These are phyloP conservation scores for Pungitius pungitius DNA, from an alignment of 2,113 vertebrate genomes.

Conservation along the genomic window DNA sequence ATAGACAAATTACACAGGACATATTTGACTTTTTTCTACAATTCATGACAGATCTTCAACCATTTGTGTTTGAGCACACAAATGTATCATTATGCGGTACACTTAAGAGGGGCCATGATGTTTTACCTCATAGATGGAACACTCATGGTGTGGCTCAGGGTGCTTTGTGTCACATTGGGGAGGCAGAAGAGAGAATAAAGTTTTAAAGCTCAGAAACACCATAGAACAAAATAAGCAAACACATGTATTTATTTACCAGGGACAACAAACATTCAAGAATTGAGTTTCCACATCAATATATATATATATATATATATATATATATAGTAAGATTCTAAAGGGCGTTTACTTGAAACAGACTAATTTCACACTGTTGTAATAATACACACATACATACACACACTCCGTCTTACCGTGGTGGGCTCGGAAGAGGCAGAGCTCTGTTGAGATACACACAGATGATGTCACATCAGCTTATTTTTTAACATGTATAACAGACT, in stretches of 20 bases:
- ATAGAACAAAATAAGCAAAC: neutral
- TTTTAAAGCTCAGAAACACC: neutral
- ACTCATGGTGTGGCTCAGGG: slow-evolving; percentile 92
- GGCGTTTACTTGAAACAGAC: neutral
- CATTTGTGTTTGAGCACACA: neutral
- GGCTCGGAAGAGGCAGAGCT: slow-evolving; percentile 89
- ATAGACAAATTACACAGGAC: neutral
- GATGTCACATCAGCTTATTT: slow-evolving; percentile 28
- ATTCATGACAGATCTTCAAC: neutral
- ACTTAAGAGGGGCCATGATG: slow-evolving; percentile 5
- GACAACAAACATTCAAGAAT: neutral
- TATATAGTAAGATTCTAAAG: too few species aligned
- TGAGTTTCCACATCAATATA: neutral
- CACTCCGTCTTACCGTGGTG: slow-evolving; percentile 86
- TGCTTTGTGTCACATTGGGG: slow-evolving; percentile 68
- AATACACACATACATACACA: slow-evolving; percentile 5
- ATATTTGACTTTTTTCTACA: neutral
- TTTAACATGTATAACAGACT: slow-evolving; percentile 30
- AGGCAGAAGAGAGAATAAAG: slow-evolving; percentile 31
- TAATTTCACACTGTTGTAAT: neutral
- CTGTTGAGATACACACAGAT: slow-evolving; percentile 72
- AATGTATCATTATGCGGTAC: neutral
- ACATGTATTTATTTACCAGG: neutral
- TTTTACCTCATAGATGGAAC: slow-evolving; percentile 97
- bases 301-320: too few species aligned